A percentile compares a stretch with the other conserved stretches of the same genome.
Conservation (phyloP, 2,888 invertebrate genomes). For the Myopa tessellatipennis region DNA sequence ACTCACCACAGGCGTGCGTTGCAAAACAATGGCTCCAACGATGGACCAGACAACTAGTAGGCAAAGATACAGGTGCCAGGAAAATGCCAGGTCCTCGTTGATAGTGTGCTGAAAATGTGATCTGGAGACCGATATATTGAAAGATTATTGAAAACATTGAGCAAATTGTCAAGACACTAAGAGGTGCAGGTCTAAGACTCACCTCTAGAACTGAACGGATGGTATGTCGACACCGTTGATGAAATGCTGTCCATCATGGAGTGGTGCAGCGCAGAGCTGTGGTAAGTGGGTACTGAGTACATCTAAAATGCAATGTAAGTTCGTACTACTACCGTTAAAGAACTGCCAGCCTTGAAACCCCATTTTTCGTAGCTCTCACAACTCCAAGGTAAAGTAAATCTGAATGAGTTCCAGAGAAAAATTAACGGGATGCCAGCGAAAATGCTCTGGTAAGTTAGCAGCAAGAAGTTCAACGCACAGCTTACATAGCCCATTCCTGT, state of each 20-base stretch:
- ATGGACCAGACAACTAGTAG: constrained; percentile 41
- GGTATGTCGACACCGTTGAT: constrained; percentile 49
- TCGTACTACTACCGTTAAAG: neutral
- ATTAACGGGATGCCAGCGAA: constrained; percentile 85
- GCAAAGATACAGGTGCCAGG: constrained; percentile 42
- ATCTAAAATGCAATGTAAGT: neutral
- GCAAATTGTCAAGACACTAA: constrained; percentile 27
- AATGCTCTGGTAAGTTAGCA: constrained; percentile 83
- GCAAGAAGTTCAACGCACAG: constrained; percentile 80
- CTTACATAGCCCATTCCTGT: constrained; percentile 88
- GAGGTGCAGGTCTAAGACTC: constrained; percentile 14
- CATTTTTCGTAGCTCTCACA: constrained; percentile 72
- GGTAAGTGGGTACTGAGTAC: neutral
- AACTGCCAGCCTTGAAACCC: constrained; percentile 2
- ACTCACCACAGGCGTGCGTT: constrained; percentile 28
- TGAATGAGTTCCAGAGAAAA: constrained; percentile 79
- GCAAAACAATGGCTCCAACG: constrained; percentile 30
- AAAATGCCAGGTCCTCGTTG: constrained; percentile 30
- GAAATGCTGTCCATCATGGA: neutral
- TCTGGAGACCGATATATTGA: neutral
- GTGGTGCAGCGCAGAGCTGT: constrained; percentile 17
- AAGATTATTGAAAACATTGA: neutral
- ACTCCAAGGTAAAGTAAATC: constrained; percentile 80
- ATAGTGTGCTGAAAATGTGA: constrained; percentile 18
- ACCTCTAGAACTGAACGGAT: constrained; percentile 57